Evolutionary conservation across 2,113 vertebrate genomes (phyloP).

Genomic region (Osmerus eperlanus): DNA sequence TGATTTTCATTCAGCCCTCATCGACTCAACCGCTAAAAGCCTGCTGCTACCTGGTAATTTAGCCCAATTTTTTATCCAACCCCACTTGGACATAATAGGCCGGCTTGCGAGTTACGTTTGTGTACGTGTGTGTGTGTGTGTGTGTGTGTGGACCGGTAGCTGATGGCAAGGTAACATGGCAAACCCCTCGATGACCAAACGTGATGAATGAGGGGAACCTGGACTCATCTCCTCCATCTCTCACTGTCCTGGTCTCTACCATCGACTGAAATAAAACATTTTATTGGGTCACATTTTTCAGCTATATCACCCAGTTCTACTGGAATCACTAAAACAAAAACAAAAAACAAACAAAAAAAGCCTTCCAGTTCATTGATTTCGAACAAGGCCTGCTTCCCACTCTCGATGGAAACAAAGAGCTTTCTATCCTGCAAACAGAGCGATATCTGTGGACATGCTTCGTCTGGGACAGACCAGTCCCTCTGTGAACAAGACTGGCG

Average conservation of each 20-base stretch:
- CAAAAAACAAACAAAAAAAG: not conserved
- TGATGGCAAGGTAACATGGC: too few relatives aligned
- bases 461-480: not conserved
- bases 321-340: too few relatives aligned
- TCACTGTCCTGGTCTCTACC: too few relatives aligned
- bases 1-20: conserved; percentile 21
- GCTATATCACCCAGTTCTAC: too few relatives aligned
- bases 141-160: too few relatives aligned
- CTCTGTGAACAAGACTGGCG: not conserved
- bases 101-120: too few relatives aligned
- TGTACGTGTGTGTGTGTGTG: too few relatives aligned
- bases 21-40: not conserved
- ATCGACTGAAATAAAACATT: too few relatives aligned
- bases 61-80: conserved; percentile 30
- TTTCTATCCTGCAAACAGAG: not conserved
- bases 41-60: conserved; percentile 26
- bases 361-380: not conserved
- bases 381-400: not conserved
- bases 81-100: conserved; percentile 26
- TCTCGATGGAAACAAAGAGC: not conserved
- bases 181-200: too few relatives aligned
- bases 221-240: too few relatives aligned
- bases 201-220: too few relatives aligned
- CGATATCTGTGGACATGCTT: not conserved
- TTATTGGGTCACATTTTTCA: too few relatives aligned